Percentiles rank a stretch among this genome's conserved stretches.
These are phyloP conservation scores for Drosophila longiperda DNA, from an alignment of 2,888 invertebrate species.

Conservation along the genomic window DNA sequence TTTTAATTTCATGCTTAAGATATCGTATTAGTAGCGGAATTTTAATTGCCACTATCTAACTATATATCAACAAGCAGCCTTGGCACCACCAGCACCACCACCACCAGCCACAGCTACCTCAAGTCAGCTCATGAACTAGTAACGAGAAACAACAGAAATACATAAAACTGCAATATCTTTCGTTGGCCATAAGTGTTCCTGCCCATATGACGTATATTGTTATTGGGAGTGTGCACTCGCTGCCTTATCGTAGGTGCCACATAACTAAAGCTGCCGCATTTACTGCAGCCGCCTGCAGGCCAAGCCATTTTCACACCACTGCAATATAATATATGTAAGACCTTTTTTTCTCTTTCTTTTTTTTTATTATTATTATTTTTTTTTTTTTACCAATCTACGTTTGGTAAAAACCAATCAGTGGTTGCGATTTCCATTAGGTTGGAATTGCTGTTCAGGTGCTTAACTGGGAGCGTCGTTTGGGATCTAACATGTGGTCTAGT, in stretches of 20 bases:
- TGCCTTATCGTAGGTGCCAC: conserved; percentile 62
- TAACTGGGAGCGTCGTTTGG: conserved; percentile 24
- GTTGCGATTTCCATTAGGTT: conserved; percentile 50
- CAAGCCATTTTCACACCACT: conserved; percentile 74
- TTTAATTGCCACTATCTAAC: conserved; percentile 69
- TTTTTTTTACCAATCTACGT: conserved; percentile 22
- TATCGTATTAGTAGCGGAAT: conserved; percentile 69
- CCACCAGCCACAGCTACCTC: neutral
- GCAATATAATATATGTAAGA: conserved; percentile 38
- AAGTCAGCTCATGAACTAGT: conserved; percentile 54
- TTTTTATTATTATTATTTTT: neutral
- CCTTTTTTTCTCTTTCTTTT: conserved; percentile 2
- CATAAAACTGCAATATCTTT: conserved; percentile 46
- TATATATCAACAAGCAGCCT: conserved; percentile 39
- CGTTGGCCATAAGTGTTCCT: conserved; percentile 35
- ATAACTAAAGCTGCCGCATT: conserved; percentile 57
- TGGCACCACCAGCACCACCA: conserved; percentile 37
- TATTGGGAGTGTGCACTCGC: conserved; percentile 46
- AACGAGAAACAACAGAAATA: conserved; percentile 32
- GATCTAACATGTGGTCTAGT: conserved; percentile 30
- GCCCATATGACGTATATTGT: conserved; percentile 62
- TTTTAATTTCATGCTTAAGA: conserved; percentile 79
- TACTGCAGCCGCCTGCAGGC: conserved; percentile 46
- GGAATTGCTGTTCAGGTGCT: conserved; percentile 10
- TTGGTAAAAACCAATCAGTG: conserved; percentile 61